Base-by-base conservation (phyloP, 92 coral and sea anemone genomes). In the Pocillopora grandis region DNA sequence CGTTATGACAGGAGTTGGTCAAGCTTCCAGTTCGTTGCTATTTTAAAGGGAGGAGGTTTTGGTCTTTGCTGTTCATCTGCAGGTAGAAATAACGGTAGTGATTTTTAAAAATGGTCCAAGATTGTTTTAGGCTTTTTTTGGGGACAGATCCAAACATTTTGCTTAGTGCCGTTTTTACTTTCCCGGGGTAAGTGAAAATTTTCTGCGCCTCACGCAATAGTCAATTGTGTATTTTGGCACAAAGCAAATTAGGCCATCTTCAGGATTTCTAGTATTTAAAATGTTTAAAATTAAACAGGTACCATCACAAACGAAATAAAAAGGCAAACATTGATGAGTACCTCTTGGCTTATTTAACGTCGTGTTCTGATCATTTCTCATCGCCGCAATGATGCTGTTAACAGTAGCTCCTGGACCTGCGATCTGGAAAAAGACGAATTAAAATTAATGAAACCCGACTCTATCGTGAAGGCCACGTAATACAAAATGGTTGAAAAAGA, bases 331-430 rank as follows among this genome's bases (percentile, higher is more conserved):
- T 0, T 12, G 16, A 11, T 10, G 52, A 55, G 10, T 35, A 81
- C 85, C 85, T 81, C 70, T 58, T 36, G 69, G 77, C 61, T 59
- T 70, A 1, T 19, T 19, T 69, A 79, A 82, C 9, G 81, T 27
- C 63, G 66, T 67, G n/a, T 3, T 66, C 71, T 76, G 89, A 3
- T 79, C 87, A 18, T 79, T 71, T 62, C 89, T 91, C 99, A 94
- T 92, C 42, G 99, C 95, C 18, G 94, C 92, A 3, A 93, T 91
- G 63, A 97, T 97, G 60, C 98, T 94, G 90, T 97, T 97, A 1
- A 95, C 98, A 36, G 99, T 97, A 15, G 96, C 92, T 62, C 95
- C 94, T 12, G 99, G 98, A 20, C 99, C 99, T 55, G 93, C 91
- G 19, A 78, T 92, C 99, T 96, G 66, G 5, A 18, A 68, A 36